Percentiles rank a stretch among this genome's conserved stretches.
Conservation (phyloP, 2,888 invertebrate genomes). For the Mythimna pallens region DNA sequence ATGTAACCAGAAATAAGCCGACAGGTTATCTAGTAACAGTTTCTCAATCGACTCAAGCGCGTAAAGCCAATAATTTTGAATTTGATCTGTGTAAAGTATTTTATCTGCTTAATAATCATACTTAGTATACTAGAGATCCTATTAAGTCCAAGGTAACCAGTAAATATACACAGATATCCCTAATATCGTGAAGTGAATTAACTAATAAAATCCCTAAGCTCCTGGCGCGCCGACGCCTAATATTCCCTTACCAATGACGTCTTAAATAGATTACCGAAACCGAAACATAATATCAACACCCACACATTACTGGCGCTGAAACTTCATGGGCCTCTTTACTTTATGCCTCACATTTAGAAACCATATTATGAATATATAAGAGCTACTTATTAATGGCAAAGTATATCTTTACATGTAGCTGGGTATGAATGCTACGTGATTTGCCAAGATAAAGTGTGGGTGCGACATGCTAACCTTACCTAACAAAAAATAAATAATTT, state of each 20-base stretch:
- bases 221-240: constrained; percentile 16
- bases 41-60: too few relatives aligned
- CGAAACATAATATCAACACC: constrained; percentile 44
- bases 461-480: too few relatives aligned
- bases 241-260: constrained; percentile 29
- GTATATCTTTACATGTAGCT: neutral
- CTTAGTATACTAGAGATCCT: neutral
- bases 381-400: neutral
- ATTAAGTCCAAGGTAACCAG: constrained; percentile 30
- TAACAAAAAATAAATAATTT: too few relatives aligned
- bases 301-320: constrained; percentile 32
- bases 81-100: neutral
- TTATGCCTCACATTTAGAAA: constrained; percentile 3
- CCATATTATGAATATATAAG: neutral
- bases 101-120: neutral
- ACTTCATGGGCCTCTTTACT: constrained; percentile 3
- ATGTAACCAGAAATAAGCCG: too few relatives aligned
- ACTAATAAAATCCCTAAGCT: constrained; percentile 39
- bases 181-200: constrained; percentile 38
- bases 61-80: too few relatives aligned
- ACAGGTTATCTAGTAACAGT: too few relatives aligned
- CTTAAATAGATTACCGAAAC: constrained; percentile 48
- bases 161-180: constrained; percentile 19
- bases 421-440: neutral
- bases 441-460: neutral